These are phyloP conservation scores for Labeo calbasu DNA, from an alignment of 2,797 vertebrate genomes.

Conservation along the genomic window DNA sequence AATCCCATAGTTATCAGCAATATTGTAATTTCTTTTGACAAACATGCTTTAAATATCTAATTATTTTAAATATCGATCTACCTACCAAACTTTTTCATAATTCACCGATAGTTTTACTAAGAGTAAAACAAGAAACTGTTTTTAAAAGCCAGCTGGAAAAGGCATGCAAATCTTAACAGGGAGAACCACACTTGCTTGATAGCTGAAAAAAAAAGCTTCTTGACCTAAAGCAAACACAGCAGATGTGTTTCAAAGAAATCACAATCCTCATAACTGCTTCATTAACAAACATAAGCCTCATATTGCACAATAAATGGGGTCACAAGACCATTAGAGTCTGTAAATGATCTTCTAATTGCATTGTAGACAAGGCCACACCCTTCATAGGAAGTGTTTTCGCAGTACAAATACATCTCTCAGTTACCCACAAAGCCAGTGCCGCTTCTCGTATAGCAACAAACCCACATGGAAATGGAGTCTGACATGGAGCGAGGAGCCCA, in stretches of 20 bases:
- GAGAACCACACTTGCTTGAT: neutral
- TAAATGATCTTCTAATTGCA: constrained; percentile 37
- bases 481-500: constrained; percentile 34
- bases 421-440: neutral
- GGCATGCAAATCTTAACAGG: neutral
- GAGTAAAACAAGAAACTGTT: neutral
- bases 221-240: neutral
- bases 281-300: neutral
- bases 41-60: neutral
- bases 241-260: neutral
- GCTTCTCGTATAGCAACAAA: neutral
- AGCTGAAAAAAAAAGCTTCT: neutral
- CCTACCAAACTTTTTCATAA: neutral
- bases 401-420: constrained; percentile 29
- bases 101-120: neutral
- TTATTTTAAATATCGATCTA: neutral
- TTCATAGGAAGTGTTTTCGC: constrained; percentile 17
- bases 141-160: neutral
- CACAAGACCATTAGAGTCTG: constrained; percentile 17
- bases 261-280: neutral
- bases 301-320: neutral
- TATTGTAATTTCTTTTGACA: neutral
- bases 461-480: constrained; percentile 48
- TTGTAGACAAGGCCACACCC: constrained; percentile 20
- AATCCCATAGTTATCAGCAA: neutral